Percentiles rank a stretch among this genome's conserved stretches.
These are phyloP conservation scores for Homarus americanus DNA, from an alignment of 1,140 invertebrate genomes.

Conservation along the genomic window DNA sequence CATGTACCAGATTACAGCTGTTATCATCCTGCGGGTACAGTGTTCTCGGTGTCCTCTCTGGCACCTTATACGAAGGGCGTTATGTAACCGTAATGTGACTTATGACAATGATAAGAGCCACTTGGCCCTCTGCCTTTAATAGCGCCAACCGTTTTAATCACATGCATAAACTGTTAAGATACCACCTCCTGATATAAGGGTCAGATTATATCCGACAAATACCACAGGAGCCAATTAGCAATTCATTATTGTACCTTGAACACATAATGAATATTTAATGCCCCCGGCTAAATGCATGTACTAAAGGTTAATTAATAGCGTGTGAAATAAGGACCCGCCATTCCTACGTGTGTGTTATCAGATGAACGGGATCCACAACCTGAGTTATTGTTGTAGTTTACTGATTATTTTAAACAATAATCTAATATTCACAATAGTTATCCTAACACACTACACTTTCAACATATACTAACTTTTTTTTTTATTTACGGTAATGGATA, in stretches of 20 bases:
- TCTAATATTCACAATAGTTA: too few species aligned
- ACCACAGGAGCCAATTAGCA: slow-evolving; percentile 4
- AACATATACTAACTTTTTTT: too few species aligned
- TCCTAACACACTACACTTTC: too few species aligned
- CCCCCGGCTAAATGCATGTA: not conserved
- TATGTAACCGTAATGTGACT: not conserved
- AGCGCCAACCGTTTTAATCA: not conserved
- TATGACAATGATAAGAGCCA: not conserved
- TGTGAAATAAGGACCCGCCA: not conserved
- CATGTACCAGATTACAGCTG: not conserved
- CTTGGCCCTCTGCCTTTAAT: not conserved
- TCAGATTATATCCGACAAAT: not conserved
- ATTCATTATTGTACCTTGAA: not conserved
- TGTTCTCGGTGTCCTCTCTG: not conserved
- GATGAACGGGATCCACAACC: too few species aligned
- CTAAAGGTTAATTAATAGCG: not conserved
- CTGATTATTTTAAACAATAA: too few species aligned
- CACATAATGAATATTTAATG: slow-evolving; percentile 6
- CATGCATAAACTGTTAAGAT: not conserved
- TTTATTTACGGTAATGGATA: too few species aligned
- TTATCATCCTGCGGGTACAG: not conserved
- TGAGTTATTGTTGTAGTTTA: too few species aligned
- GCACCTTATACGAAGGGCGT: not conserved
- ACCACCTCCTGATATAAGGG: not conserved
- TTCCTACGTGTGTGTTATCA: not conserved